A percentile compares a stretch with the other conserved stretches of the same genome.
Conservation (phyloP, 2,888 invertebrate genomes). For the Cerastis rubricosa region DNA sequence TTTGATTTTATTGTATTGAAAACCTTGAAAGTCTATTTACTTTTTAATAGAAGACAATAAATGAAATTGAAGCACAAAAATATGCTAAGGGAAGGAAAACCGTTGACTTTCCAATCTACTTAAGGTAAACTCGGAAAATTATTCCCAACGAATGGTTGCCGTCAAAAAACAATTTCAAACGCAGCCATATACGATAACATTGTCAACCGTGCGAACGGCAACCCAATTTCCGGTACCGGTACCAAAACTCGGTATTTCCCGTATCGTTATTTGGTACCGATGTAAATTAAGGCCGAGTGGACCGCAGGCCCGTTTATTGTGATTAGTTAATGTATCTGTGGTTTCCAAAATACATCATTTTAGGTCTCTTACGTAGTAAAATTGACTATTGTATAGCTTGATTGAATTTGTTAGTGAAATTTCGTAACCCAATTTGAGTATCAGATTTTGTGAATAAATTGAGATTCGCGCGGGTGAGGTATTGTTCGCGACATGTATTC, state of each 20-base stretch:
- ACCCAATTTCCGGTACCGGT: slow-evolving; percentile 56
- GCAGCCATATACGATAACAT: slow-evolving; percentile 30
- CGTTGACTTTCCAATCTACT: slow-evolving; percentile 6
- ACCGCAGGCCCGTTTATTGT: slow-evolving; percentile 67
- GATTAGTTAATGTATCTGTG: slow-evolving; percentile 67
- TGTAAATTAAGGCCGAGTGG: slow-evolving; percentile 64
- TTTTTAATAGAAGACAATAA: slow-evolving; percentile 18
- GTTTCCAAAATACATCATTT: slow-evolving; percentile 58
- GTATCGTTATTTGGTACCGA: slow-evolving; percentile 58
- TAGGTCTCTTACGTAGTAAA: slow-evolving; percentile 49
- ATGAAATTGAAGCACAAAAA: slow-evolving; percentile 6
- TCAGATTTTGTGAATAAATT: slow-evolving; percentile 62
- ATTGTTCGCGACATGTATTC: slow-evolving; percentile 33
- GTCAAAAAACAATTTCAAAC: slow-evolving; percentile 49
- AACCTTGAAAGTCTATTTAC: not conserved
- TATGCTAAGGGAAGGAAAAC: not conserved
- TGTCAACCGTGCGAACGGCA: slow-evolving; percentile 33
- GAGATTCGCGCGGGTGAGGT: slow-evolving; percentile 14
- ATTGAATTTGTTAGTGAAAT: slow-evolving; percentile 68
- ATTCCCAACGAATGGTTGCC: slow-evolving; percentile 19
- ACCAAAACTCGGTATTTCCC: slow-evolving; percentile 51
- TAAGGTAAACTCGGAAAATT: slow-evolving; percentile 21
- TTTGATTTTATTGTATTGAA: not conserved
- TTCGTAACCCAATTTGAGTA: slow-evolving; percentile 52
- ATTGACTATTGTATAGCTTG: slow-evolving; percentile 68